Base-by-base conservation (phyloP, 2,888 invertebrate genomes). In the Cristatella mucedo region DNA sequence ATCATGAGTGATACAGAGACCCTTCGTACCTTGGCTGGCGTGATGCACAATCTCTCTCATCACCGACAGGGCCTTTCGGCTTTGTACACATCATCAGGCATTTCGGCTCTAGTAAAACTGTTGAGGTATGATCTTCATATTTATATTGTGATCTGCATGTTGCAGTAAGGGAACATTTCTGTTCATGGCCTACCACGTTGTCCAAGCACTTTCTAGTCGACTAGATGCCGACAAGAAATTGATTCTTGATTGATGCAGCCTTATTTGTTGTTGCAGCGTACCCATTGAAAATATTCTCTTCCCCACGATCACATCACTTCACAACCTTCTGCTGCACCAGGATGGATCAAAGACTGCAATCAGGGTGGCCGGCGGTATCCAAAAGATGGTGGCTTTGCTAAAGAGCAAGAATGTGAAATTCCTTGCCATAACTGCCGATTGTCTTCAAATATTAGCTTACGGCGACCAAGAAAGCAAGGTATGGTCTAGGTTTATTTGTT, bases 321-420 rank as follows among this genome's bases (percentile, higher is more conserved):
- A 99, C 67, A 99, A 97, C 66, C 73, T 99, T 29, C 71, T 99
- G 40, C 72, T 95, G 41, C 93, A 99, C 67, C 93, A 97, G 69
- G 95, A 95, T 61, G 91, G 87, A 21, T 89, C 91, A 29, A 97
- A 97, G 68, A 89, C 86, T 83, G 91, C 89, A 0, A 91, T 95
- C 0, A 80, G 95, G 43, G 72, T 89, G 21, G 91, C 91, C 41
- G 93, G 93, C 22, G 95, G 95, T 19, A 71, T 97, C n/a, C 93
- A 95, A 66, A 93, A 89, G 66, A 63, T 67, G 61, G 64, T 65
- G 18, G 59, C 61, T 4, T 53, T 67, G n/a, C 73, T 95, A 29
- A 86, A 89, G 59, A 75, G 91, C 46, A 89, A 93, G 69, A 93
- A 95, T 63, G 89, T 89, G 31, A 95, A 95, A 70, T 93, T 97